Evolutionary conservation across 2,888 invertebrate genomes (phyloP).

Genomic region (Caenorhabditis sinica): DNA sequence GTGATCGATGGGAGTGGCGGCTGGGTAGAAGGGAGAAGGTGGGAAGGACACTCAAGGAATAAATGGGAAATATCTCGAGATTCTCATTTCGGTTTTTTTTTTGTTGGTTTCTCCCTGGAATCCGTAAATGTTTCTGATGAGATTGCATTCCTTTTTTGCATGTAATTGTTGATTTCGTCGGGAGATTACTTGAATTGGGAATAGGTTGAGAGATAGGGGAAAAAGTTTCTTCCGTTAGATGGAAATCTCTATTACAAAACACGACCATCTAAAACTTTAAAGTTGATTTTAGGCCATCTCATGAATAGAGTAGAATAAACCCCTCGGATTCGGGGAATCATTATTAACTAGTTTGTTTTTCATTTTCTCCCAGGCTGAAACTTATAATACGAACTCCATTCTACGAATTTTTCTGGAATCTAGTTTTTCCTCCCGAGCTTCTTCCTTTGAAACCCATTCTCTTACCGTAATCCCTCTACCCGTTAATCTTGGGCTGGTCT

Average conservation of each 20-base stretch:
- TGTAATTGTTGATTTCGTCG: neutral
- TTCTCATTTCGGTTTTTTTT: conserved; percentile 33
- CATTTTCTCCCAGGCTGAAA: too few relatives aligned
- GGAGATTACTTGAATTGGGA: neutral
- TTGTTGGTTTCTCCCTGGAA: neutral
- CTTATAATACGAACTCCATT: too few relatives aligned
- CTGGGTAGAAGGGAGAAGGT: neutral
- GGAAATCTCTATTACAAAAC: too few relatives aligned
- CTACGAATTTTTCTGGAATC: too few relatives aligned
- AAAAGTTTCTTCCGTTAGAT: too few relatives aligned
- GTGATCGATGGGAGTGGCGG: conserved; percentile 50
- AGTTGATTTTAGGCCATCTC: too few relatives aligned
- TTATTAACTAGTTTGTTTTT: too few relatives aligned
- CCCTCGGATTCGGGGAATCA: too few relatives aligned
- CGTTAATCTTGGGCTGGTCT: neutral
- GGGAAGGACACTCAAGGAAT: neutral
- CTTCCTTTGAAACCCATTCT: neutral
- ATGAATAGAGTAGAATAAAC: too few relatives aligned
- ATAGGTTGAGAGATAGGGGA: neutral
- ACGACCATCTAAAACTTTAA: too few relatives aligned
- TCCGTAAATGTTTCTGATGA: conserved; percentile 1
- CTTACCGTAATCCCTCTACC: neutral
- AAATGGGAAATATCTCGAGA: conserved; percentile 4
- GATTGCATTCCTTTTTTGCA: neutral
- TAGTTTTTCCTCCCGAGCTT: too few relatives aligned